These are phyloP conservation scores for Diachrysia chrysitis DNA, from an alignment of 2,888 invertebrate species.

Conservation along the genomic window DNA sequence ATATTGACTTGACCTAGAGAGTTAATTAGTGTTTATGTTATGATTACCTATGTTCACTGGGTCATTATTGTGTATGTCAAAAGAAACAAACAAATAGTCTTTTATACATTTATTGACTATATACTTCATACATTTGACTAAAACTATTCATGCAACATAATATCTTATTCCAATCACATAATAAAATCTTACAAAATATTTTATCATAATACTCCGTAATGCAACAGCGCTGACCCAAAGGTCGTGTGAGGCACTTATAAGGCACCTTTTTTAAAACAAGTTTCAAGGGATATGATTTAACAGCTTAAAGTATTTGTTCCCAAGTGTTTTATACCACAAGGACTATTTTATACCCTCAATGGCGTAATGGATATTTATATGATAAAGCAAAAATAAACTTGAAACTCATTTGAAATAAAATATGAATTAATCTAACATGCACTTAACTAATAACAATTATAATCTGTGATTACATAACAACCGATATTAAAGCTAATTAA, in stretches of 20 bases:
- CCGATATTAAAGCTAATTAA: constrained; percentile 45
- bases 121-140: constrained; percentile 57
- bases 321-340: too few relatives aligned
- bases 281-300: constrained; percentile 18
- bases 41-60: too few relatives aligned
- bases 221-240: constrained; percentile 67
- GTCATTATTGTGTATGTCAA: too few relatives aligned
- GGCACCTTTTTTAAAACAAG: constrained; percentile 52
- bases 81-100: constrained; percentile 46
- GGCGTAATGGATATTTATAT: neutral
- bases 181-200: constrained; percentile 62
- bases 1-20: too few relatives aligned
- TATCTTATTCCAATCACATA: constrained; percentile 43
- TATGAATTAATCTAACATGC: constrained; percentile 40
- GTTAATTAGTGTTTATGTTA: too few relatives aligned
- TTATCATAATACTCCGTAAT: constrained; percentile 74
- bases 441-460: constrained; percentile 48
- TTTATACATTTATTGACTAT: constrained; percentile 72
- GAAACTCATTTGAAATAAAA: constrained; percentile 33
- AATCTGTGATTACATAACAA: constrained; percentile 62
- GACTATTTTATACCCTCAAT: neutral
- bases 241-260: constrained; percentile 63
- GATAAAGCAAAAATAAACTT: constrained; percentile 7
- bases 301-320: neutral
- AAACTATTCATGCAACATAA: constrained; percentile 65